These are phyloP conservation scores for Abramis brama DNA, from an alignment of 2,113 vertebrate genomes.

Conservation along the genomic window DNA sequence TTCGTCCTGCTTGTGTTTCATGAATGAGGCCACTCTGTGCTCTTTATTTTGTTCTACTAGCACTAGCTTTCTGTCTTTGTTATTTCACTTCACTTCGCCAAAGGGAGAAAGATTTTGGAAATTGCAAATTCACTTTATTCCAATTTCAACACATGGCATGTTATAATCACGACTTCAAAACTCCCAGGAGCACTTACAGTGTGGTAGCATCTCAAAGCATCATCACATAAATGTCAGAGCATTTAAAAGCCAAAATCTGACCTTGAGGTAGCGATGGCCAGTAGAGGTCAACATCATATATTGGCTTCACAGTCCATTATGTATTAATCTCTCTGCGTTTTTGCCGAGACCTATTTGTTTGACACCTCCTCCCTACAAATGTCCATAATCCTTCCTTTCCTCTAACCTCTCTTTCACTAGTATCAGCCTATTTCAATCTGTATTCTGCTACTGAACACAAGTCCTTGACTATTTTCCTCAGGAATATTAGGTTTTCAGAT, in stretches of 20 bases:
- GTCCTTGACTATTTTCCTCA: conserved; percentile 53
- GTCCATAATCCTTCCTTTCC: not conserved
- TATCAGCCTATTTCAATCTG: conserved; percentile 23
- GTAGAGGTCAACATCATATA: not conserved
- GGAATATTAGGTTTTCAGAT: conserved; percentile 59
- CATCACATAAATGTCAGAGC: not conserved
- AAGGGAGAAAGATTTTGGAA: not conserved
- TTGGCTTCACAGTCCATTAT: not conserved
- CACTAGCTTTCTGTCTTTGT: not conserved
- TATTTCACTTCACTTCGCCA: not conserved
- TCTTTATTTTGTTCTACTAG: not conserved
- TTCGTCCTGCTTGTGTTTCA: not conserved
- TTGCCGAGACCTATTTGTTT: not conserved
- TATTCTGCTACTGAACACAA: conserved; percentile 38
- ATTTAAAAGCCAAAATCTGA: not conserved
- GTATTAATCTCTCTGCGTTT: not conserved
- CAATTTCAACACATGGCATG: not conserved
- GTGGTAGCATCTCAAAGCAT: not conserved
- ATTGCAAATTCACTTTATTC: not conserved
- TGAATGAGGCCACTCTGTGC: not conserved
- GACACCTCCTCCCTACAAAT: not conserved
- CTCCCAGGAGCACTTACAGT: not conserved
- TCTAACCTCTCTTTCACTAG: not conserved
- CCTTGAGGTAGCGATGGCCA: not conserved
- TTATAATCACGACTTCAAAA: not conserved